Evolutionary conservation across 53 echinoderm and acorn worm species (phyloP), one percentile per base, ranked within the genome.

Genomic region (Glandiceps talaboti): DNA sequence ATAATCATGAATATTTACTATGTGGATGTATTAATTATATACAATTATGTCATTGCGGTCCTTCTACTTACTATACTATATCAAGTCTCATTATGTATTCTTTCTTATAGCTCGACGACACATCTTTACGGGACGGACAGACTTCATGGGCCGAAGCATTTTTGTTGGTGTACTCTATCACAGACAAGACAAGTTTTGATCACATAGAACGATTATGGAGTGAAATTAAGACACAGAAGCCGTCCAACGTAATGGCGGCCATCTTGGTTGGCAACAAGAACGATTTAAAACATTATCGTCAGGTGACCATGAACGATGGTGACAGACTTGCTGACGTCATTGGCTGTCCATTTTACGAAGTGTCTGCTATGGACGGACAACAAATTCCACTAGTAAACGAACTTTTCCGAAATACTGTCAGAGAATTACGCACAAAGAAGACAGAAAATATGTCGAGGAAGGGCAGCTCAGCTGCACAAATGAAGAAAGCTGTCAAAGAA

Each of bases 251-350:
- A 1, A 25, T 29, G 31, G 91, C 92, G 29, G 83, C 92, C 72
- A 79, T 96, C 29, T 30, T 96, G 28, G 79, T 96, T 27, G 96
- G 89, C n/a, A 96, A 96, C 86, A 96, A 96, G 79, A 85, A 79
- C 26, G 96, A 96, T 79, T 87, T 96, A 26, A 92, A 90, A 73
- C 96, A 96, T 76, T 84, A 90, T 1, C 79, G 96, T 27, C 86
- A 81, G 77, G 89, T 96, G 31, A 76, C 88, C 0, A 74, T 84
- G 28, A 81, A 81, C 72, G 96, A 96, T 75, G 96, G 96, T 73
- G 96, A 88, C 1, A 77, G 82, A 1, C 83, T 96, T 25, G 96
- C 96, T 25, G 86, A 87, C 85, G 96, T 88, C 75, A 82, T 92
- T 27, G 92, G 96, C 32, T 87, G 90, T 1, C 82, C 85, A 20